Evolutionary conservation across 35 echinoderm and acorn worm species (phyloP).

Genomic region (Patiria miniata): DNA sequence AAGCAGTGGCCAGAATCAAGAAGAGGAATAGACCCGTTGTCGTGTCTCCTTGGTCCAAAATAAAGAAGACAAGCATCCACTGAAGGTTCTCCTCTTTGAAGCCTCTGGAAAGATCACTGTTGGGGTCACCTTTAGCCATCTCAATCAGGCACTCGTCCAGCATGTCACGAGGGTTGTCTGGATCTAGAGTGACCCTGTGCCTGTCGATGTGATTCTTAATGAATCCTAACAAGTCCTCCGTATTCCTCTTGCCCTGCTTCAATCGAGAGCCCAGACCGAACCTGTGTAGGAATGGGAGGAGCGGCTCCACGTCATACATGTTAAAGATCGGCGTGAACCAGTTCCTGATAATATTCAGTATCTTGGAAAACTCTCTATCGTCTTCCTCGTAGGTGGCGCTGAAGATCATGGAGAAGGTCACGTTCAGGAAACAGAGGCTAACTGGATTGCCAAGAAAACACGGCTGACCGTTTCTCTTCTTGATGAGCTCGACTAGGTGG

Average conservation of each 20-base stretch:
- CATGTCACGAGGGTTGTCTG: neutral
- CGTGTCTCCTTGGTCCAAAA: neutral
- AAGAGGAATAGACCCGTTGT: neutral
- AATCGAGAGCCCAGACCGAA: neutral
- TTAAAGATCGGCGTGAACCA: neutral
- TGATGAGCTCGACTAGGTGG: neutral
- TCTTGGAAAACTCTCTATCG: neutral
- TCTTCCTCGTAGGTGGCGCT: no score
- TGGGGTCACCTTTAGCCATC: no score
- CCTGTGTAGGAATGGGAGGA: neutral
- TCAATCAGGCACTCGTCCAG: constrained; percentile 4
- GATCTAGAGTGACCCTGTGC: neutral
- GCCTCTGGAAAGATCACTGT: neutral
- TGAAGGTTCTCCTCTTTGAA: neutral
- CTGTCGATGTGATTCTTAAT: neutral
- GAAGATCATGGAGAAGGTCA: no score
- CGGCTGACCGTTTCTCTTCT: constrained; percentile 3
- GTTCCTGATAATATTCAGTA: neutral
- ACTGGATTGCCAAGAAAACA: neutral
- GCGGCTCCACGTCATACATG: neutral
- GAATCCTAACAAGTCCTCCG: neutral
- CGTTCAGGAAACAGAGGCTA: no score
- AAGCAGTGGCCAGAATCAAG: neutral
- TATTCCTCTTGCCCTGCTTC: neutral
- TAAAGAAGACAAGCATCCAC: neutral